Base-by-base conservation (phyloP, 2,797 vertebrate species). In the Dendrocincla fuliginosa region DNA sequence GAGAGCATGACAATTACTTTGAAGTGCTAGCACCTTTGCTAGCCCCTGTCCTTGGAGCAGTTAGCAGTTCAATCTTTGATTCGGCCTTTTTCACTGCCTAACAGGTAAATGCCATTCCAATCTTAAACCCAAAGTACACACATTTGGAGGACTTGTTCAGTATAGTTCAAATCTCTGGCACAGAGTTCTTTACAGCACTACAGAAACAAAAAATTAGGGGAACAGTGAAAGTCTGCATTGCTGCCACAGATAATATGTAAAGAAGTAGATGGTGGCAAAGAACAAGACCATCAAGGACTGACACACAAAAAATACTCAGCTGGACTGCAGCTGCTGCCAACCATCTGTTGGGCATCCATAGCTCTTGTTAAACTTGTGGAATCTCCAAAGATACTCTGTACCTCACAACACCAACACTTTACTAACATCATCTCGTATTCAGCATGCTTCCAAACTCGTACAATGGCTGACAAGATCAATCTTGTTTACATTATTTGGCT, bases 61-160 rank as follows among this genome's bases (percentile, higher is more conserved):
- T 94, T 96, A 95, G 77, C 30, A 3, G 93, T 89, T 91, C 87
- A 87, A 4, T 93, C 94, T 96, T 93, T 95, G 87, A 95, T 95
- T 92, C 6, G 4, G 87, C 69, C 87, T 93, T 95, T 93, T 65
- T 91, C 74, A 15, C 87, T 81, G 82, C 83, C 93, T 95, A 95
- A 92, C 78, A 87, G 94, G 87, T 82, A 91, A 95, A 93, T 80
- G 76, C 25, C 32, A 7, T 53, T 86, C 78, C 81, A 82, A 47
- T 89, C 85, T 82, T 50, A 71, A 94, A 39, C 64, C 69, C 64
- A 67, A 95, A 95, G 85, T 59, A 90, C 25, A 9, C 33, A 47
- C 33, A 44, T 70, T 80, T 92, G 63, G 42, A 89, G 67, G 49
- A 87, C 78, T 93, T 65, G 61, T 32, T 83, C 68, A 65, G 33